Evolutionary conservation across 2,888 invertebrate species (phyloP).

Genomic region (Dendrolimus pini): DNA sequence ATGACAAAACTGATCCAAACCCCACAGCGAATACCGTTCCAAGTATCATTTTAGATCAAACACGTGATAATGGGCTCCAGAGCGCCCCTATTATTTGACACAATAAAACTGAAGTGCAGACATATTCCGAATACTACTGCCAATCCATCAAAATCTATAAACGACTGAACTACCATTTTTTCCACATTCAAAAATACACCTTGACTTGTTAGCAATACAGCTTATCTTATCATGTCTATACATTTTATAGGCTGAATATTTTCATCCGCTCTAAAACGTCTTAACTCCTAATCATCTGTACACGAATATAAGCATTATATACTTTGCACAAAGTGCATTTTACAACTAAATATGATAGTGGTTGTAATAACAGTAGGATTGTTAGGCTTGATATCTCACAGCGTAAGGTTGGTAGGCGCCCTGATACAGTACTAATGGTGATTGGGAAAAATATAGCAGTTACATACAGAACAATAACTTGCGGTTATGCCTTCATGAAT

Average conservation of each 20-base stretch:
- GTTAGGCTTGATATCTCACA: neutral
- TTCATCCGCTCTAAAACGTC: no score
- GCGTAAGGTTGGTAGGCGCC: conserved; percentile 51
- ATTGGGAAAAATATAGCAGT: conserved; percentile 73
- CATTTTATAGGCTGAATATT: no score
- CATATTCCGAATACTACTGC: conserved; percentile 74
- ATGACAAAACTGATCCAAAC: conserved; percentile 9
- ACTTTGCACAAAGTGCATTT: no score
- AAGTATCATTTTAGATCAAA: conserved; percentile 76
- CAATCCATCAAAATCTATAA: conserved; percentile 27
- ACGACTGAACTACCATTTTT: neutral
- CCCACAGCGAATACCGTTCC: conserved; percentile 42
- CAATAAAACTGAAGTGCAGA: conserved; percentile 77
- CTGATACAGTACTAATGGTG: conserved; percentile 74
- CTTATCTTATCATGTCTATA: no score
- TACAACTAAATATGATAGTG: neutral
- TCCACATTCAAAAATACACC: neutral
- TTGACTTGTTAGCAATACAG: neutral
- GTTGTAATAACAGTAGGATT: neutral
- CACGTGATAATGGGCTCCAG: conserved; percentile 75
- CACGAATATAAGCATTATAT: no score
- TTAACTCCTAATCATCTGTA: no score
- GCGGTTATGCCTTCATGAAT: conserved; percentile 73
- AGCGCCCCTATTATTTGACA: conserved; percentile 76
- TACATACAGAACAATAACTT: conserved; percentile 59